Conservation (phyloP, 2,797 vertebrate genomes). For the Heliangelus exortis region DNA sequence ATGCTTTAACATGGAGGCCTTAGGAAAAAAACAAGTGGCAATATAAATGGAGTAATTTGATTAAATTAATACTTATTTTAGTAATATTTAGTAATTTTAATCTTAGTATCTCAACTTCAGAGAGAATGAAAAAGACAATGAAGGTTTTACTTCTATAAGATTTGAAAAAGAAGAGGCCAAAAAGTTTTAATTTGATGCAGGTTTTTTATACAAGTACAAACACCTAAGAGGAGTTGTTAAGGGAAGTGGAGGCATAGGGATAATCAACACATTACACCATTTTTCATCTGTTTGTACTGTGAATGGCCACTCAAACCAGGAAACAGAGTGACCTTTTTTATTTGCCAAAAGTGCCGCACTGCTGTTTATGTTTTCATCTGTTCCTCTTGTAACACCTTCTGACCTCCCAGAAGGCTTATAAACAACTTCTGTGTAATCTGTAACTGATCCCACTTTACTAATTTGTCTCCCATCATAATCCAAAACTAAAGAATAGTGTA, state of each 20-base stretch:
- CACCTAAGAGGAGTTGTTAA: background rate
- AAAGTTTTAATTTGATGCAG: background rate
- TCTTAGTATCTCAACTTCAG: background rate
- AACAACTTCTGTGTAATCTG: constrained; percentile 64
- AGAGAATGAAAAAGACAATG: background rate
- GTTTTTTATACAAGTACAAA: constrained; percentile 6
- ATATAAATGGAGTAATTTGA: background rate
- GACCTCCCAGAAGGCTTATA: constrained; percentile 61
- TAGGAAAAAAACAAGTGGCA: background rate
- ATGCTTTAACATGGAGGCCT: background rate
- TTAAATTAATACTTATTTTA: background rate
- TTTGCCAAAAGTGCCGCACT: constrained; percentile 58
- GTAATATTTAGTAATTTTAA: background rate
- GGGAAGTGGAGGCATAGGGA: constrained; percentile 14
- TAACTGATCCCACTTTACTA: constrained; percentile 28
- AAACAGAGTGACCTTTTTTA: constrained; percentile 71
- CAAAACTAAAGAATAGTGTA: background rate
- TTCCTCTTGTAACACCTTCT: constrained; percentile 71
- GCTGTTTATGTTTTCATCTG: constrained; percentile 68
- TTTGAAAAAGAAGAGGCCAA: background rate
- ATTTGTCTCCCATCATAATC: constrained; percentile 27
- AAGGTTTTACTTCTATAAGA: background rate
- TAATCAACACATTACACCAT: constrained; percentile 21
- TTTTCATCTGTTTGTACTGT: constrained; percentile 52
- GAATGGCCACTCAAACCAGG: constrained; percentile 35